Conservation (phyloP, 2,113 vertebrate genomes). For the Tetrao urogallus region DNA sequence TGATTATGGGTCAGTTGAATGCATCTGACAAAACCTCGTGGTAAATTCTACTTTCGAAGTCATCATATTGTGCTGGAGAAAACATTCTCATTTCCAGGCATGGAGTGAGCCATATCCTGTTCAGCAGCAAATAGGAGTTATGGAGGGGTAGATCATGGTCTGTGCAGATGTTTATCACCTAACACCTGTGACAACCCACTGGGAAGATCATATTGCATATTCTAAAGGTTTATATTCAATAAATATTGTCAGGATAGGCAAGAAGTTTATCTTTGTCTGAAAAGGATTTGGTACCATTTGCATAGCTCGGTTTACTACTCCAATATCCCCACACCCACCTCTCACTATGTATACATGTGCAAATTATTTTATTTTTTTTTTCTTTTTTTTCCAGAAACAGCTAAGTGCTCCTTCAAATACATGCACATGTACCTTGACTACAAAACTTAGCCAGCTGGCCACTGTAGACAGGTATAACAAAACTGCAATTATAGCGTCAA, state of each 20-base stretch:
- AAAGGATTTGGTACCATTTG: neutral
- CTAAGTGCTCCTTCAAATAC: neutral
- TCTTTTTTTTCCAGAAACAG: neutral
- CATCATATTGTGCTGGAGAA: neutral
- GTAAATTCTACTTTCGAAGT: neutral
- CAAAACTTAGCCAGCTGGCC: neutral
- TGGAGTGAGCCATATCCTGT: rapidly evolving
- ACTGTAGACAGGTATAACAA: neutral
- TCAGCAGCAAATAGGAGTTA: neutral
- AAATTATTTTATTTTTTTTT: no score
- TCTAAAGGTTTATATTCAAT: neutral
- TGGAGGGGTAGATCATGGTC: neutral
- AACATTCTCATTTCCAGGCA: neutral
- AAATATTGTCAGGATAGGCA: neutral
- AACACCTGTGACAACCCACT: neutral
- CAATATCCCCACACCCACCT: neutral
- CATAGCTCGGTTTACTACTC: neutral
- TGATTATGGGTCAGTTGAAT: neutral
- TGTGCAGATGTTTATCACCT: neutral
- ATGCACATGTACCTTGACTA: neutral
- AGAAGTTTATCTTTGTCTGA: neutral
- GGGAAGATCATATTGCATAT: neutral
- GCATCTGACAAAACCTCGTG: neutral
- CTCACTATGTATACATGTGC: neutral
- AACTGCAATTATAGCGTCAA: neutral